Evolutionary conservation across 2,797 vertebrate species (phyloP).

Genomic region (Phrynocephalus guinanensis): DNA sequence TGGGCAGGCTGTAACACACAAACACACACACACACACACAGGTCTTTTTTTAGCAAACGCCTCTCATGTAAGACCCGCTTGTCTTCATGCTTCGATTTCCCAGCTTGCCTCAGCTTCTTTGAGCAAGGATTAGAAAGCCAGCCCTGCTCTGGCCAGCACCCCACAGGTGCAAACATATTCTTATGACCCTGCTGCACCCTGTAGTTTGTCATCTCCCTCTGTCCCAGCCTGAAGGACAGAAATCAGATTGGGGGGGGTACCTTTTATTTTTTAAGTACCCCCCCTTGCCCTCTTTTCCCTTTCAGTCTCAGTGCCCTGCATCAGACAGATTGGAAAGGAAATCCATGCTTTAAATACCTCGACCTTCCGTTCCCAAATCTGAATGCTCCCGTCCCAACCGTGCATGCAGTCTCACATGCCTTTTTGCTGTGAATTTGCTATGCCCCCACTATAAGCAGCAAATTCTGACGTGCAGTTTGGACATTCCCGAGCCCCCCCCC

Average conservation of each 20-base stretch:
- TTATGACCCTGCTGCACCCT: not conserved
- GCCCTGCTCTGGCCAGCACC: too few relatives aligned
- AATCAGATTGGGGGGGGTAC: constrained; percentile 43
- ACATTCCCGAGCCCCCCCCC: fast-evolving
- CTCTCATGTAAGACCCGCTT: not conserved
- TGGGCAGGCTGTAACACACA: not conserved
- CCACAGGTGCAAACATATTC: not conserved
- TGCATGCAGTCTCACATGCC: not conserved
- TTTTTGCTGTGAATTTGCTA: not conserved
- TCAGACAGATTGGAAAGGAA: not conserved
- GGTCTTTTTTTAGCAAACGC: not conserved
- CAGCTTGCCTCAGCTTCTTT: not conserved
- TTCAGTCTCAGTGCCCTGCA: constrained; percentile 64
- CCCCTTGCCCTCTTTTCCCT: constrained; percentile 45
- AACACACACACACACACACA: not conserved
- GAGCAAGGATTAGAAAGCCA: not conserved
- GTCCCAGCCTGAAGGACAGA: constrained; percentile 50
- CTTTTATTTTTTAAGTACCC: not conserved
- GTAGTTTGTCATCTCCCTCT: not conserved
- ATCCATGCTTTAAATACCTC: not conserved
- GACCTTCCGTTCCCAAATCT: not conserved
- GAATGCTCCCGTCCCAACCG: fast-evolving
- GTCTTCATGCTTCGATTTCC: not conserved
- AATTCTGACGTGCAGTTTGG: not conserved
- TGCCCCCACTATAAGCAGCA: constrained; percentile 77